Conservation (phyloP, 2,113 vertebrate species). For the Cinclus cinclus region DNA sequence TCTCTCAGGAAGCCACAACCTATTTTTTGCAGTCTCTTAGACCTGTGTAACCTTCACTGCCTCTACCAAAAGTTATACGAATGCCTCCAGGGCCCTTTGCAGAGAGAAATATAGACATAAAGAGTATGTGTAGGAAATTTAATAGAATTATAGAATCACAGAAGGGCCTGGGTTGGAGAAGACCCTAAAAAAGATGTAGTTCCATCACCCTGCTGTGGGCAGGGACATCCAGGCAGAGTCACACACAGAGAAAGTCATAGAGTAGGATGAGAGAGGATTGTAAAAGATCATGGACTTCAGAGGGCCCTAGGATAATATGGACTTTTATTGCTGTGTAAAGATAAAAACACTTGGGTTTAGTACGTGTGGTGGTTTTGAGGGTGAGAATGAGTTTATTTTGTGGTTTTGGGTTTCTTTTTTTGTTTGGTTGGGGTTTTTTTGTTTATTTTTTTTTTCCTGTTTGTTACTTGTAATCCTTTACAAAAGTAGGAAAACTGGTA, state of each 20-base stretch:
- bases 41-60: neutral
- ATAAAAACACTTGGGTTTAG: neutral
- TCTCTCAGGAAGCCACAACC: neutral
- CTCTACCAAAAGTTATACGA: neutral
- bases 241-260: neutral
- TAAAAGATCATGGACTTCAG: neutral
- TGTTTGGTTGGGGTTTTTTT: neutral
- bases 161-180: neutral
- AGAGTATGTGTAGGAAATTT: neutral
- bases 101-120: neutral
- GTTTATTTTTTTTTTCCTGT: accelerated
- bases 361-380: neutral
- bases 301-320: neutral
- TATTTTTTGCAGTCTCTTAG: neutral
- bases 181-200: neutral
- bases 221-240: neutral
- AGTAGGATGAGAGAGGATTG: neutral
- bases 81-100: neutral
- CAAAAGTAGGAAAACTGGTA: neutral
- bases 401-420: neutral
- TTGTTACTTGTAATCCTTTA: neutral
- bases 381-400: neutral
- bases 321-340: neutral
- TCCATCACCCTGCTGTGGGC: neutral
- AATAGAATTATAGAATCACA: neutral